Conservation (phyloP, 2,113 vertebrate species). For the Ancistrus triradiatus region DNA sequence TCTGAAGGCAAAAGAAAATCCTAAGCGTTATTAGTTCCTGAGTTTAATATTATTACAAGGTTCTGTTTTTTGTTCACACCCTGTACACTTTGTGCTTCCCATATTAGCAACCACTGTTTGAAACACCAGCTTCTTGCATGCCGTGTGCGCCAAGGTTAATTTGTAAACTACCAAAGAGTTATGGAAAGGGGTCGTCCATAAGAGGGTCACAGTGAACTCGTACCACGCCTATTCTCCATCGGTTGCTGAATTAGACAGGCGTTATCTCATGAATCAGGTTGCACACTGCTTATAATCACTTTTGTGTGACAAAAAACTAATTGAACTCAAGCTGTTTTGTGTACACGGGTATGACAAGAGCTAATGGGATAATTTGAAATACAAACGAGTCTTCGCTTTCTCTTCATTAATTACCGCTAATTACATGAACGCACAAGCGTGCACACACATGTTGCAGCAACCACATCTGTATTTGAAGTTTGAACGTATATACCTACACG, state of each 20-base stretch:
- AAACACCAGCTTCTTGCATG: too few species aligned
- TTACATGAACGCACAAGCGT: slow-evolving; percentile 90
- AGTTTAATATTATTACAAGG: too few species aligned
- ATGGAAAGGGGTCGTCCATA: not conserved
- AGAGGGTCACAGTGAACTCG: not conserved
- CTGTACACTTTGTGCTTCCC: too few species aligned
- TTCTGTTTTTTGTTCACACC: too few species aligned
- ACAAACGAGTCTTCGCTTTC: slow-evolving; percentile 99
- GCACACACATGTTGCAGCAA: slow-evolving; percentile 88
- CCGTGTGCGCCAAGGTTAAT: too few species aligned
- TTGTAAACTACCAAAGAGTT: not conserved
- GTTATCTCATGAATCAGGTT: slow-evolving; percentile 48
- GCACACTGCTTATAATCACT: slow-evolving; percentile 77
- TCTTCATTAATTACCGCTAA: slow-evolving; percentile 99
- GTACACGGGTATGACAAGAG: slow-evolving; percentile 97
- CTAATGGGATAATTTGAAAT: slow-evolving; percentile 99
- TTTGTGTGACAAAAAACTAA: slow-evolving; percentile 84
- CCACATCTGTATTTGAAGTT: slow-evolving; percentile 77
- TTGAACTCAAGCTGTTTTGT: slow-evolving; percentile 98
- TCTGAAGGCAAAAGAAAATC: too few species aligned
- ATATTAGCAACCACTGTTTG: too few species aligned
- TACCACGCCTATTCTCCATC: slow-evolving; percentile 22
- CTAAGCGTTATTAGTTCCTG: too few species aligned
- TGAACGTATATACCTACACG: too few species aligned
- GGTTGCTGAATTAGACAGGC: slow-evolving; percentile 41